These are phyloP conservation scores for Diceros bicornis DNA, from an alignment of 2,797 vertebrate genomes.

Conservation along the genomic window DNA sequence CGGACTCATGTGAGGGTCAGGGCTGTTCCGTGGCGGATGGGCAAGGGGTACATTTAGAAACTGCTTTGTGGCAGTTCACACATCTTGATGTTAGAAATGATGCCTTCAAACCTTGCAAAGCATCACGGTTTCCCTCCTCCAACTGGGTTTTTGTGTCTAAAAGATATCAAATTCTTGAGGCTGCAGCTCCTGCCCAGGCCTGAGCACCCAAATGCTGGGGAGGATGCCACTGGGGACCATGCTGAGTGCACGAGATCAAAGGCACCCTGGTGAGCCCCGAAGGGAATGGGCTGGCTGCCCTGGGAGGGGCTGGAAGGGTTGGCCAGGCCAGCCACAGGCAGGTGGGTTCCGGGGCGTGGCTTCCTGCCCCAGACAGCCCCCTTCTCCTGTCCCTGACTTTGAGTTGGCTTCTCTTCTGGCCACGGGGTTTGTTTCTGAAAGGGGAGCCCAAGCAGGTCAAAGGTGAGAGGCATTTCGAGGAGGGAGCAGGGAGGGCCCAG, in stretches of 20 bases:
- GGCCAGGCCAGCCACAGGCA: not conserved
- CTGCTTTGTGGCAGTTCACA: fast-evolving
- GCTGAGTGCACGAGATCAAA: fast-evolving
- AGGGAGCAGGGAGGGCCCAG: slow-evolving; percentile 49
- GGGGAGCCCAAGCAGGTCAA: slow-evolving; percentile 65
- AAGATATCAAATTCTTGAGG: not conserved
- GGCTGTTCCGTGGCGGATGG: not conserved
- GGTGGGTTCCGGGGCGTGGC: fast-evolving
- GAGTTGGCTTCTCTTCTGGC: slow-evolving; percentile 32
- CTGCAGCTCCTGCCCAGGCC: fast-evolving
- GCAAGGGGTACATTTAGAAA: not conserved
- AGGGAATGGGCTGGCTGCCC: not conserved
- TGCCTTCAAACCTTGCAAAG: not conserved
- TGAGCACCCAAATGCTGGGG: not conserved
- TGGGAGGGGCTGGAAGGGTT: not conserved
- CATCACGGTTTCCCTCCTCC: fast-evolving
- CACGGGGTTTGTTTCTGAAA: slow-evolving; percentile 56
- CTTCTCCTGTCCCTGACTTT: fast-evolving
- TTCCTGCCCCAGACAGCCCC: not conserved
- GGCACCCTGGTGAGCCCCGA: fast-evolving
- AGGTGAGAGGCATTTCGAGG: not conserved
- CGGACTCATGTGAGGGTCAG: not conserved
- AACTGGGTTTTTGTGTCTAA: not conserved
- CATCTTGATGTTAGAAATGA: fast-evolving
- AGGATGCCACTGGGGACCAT: no score